These are phyloP conservation scores for Drosophila cardini DNA, from an alignment of 1,140 invertebrate genomes.

Conservation along the genomic window DNA sequence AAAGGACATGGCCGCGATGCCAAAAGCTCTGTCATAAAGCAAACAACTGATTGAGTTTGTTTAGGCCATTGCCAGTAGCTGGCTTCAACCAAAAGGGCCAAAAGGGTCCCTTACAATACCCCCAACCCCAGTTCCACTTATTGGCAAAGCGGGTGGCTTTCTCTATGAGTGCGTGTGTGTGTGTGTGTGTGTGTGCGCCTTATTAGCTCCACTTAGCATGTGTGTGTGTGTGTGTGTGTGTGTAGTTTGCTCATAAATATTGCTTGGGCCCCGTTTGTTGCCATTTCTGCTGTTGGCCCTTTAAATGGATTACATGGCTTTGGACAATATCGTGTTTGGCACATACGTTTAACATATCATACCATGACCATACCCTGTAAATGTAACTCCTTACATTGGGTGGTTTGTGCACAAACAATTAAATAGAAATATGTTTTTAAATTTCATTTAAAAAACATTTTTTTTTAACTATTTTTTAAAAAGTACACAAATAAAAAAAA, in stretches of 20 bases:
- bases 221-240: not conserved
- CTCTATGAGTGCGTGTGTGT: not conserved
- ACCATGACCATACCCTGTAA: not conserved
- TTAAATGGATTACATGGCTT: conserved; percentile 45
- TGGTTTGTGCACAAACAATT: not conserved
- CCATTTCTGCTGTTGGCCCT: conserved; percentile 23
- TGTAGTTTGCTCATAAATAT: conserved; percentile 31
- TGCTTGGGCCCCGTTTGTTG: conserved; percentile 20
- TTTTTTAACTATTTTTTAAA: too few species aligned
- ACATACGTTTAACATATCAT: conserved; percentile 18
- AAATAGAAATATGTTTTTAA: too few species aligned
- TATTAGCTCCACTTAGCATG: conserved; percentile 36
- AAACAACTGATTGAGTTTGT: conserved; percentile 69
- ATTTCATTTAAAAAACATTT: too few species aligned
- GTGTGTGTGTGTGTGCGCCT: conserved; percentile 19
- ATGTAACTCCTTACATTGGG: too few species aligned
- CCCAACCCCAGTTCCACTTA: not conserved
- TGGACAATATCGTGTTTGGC: conserved; percentile 18
- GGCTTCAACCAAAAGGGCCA: conserved; percentile 12
- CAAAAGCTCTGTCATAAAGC: conserved; percentile 58
- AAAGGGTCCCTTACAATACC: not conserved
- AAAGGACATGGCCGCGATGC: conserved; percentile 41
- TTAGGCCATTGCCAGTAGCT: conserved; percentile 49
- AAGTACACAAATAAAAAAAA: too few species aligned
- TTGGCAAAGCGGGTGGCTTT: conserved; percentile 11